Conservation (phyloP, 37 sponge, comb jelly and placozoan genomes). For the Mnemiopsis leidyi region DNA sequence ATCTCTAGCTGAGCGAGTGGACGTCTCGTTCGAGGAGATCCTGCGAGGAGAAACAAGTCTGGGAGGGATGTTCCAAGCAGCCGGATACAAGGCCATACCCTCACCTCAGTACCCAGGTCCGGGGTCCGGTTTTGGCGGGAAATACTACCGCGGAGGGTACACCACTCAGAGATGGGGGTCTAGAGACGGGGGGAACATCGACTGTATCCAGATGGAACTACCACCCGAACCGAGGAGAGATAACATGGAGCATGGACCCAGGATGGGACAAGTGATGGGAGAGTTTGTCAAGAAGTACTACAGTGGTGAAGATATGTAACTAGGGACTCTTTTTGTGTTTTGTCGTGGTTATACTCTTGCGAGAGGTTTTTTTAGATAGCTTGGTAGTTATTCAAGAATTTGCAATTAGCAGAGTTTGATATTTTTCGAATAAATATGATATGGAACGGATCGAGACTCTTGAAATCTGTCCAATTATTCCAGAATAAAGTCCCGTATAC, state of each 20-base stretch:
- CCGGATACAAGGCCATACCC: slow-evolving; percentile 2
- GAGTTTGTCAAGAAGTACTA: slow-evolving; percentile 28
- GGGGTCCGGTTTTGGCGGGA: neutral
- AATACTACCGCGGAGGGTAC: slow-evolving; percentile 22
- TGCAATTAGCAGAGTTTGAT: too few species aligned
- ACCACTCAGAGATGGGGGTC: neutral
- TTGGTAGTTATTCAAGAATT: too few species aligned
- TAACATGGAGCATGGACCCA: neutral
- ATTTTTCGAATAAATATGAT: too few species aligned
- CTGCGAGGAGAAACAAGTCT: neutral
- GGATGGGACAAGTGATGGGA: neutral
- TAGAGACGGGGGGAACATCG: neutral
- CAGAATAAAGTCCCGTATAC: too few species aligned
- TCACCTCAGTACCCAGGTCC: neutral
- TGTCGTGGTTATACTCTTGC: too few species aligned
- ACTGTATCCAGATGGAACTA: slow-evolving; percentile 58
- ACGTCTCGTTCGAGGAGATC: neutral
- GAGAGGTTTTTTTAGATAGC: too few species aligned
- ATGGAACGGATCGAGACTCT: too few species aligned
- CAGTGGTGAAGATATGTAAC: too few species aligned
- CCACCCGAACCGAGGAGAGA: slow-evolving; percentile 2
- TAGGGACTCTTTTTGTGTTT: too few species aligned
- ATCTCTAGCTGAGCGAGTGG: neutral
- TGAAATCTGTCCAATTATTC: too few species aligned
- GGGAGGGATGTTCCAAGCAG: neutral